phyloP scores from a whole-genome alignment of 2,113 vertebrate species.

The Regulus satrapa region DNA sequence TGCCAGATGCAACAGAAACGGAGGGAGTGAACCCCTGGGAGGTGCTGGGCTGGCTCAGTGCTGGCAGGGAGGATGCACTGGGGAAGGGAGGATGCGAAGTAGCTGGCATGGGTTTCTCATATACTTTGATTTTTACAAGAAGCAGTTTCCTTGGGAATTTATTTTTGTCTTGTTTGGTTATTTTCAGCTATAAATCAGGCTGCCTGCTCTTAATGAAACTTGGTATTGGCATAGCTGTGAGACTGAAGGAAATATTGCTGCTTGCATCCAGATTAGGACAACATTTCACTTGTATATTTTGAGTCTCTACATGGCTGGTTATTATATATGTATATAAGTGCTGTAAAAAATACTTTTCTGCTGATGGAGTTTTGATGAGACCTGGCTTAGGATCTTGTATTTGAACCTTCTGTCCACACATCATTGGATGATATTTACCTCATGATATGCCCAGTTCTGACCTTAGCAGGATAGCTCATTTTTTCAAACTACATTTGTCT shows the following conservation, averaged over 20 bases:
- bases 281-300: not conserved
- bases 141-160: not conserved
- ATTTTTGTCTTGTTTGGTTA: not conserved
- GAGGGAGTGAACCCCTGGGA: not conserved
- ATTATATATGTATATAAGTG: not conserved
- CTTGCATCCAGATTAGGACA: not conserved
- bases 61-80: not conserved
- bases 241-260: not conserved
- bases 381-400: not conserved
- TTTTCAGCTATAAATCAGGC: not conserved
- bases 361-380: not conserved
- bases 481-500: not conserved
- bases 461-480: not conserved
- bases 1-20: not conserved
- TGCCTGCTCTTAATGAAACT: not conserved
- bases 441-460: not conserved
- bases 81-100: fast-evolving
- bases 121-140: not conserved
- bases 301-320: not conserved
- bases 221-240: not conserved
- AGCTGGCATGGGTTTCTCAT: not conserved
- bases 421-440: not conserved
- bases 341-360: not conserved
- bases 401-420: not conserved
- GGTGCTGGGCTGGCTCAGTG: not conserved